Evolutionary conservation across 2,888 invertebrate genomes (phyloP).

Genomic region (Tipula confusa): DNA sequence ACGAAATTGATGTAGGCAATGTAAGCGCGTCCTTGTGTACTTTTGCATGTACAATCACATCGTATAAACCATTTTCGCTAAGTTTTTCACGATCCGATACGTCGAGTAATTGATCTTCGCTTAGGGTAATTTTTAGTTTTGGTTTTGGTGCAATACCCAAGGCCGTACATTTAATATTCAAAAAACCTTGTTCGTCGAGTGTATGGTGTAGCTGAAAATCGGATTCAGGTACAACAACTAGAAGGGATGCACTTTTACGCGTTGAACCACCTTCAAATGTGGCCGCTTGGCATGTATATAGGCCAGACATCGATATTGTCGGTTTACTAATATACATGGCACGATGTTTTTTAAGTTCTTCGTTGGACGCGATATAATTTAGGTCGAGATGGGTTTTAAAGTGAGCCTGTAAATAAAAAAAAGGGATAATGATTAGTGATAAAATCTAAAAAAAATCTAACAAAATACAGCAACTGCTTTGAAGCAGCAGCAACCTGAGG

Average conservation of each 20-base stretch:
- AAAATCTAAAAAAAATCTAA: too few species aligned
- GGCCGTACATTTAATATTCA: not conserved
- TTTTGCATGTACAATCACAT: not conserved
- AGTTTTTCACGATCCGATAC: not conserved
- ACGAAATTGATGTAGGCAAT: conserved; percentile 8
- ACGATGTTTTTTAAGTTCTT: not conserved
- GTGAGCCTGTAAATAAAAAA: not conserved
- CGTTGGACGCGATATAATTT: not conserved
- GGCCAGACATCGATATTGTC: not conserved
- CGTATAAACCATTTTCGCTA: not conserved
- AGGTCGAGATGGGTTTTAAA: not conserved
- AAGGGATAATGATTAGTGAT: too few species aligned
- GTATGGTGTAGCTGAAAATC: not conserved
- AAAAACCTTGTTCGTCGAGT: not conserved
- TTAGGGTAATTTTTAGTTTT: not conserved
- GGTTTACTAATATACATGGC: not conserved
- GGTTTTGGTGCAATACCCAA: not conserved
- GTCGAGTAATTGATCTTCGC: not conserved
- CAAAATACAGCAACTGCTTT: too few species aligned
- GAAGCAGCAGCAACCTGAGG: too few species aligned
- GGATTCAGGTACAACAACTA: not conserved
- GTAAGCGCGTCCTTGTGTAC: not conserved
- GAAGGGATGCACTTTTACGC: not conserved
- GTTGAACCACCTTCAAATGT: not conserved
- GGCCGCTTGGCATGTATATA: not conserved